Base-by-base conservation (phyloP, 2,797 vertebrate species). In the Garrulus glandarius region DNA sequence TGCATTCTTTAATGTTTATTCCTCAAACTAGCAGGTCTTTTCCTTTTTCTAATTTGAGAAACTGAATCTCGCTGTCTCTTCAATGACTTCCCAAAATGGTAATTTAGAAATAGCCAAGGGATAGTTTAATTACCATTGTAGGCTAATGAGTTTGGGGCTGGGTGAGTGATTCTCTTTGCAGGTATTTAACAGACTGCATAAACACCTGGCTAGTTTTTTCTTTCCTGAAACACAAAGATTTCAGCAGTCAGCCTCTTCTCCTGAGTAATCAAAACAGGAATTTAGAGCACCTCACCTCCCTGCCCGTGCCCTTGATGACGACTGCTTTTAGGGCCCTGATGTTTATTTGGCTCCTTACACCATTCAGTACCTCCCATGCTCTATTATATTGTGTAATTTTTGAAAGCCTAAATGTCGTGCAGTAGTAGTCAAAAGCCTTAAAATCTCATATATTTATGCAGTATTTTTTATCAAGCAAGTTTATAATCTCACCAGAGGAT, bases 401-500 rank as follows among this genome's bases (percentile, higher is more conserved):
- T 86, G 59, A 59, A 89, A 79, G 24, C 30, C 67, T 88, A 69
- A 67, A 60, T 76, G 50, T 65, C 1, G 0, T 50, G 41, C 60
- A 76, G 36, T 49, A 71, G 50, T 57, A 84, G 59, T 92, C 37
- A 79, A 92, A 95, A 93, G 9, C 26, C 37, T 84, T 86, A 91
- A 87, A 88, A 88, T 32, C 79, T 91, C 32, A 65, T 81, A 78
- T 56, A 64, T 94, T 92, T 93, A 95, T 69, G 52, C 29, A 69
- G 85, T 46, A 49, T 86, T 91, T 93, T 97, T 95, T 94, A 95
- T 96, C 92, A 88, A 76, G 24, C 4, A 39, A 95, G 63, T 88
- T 88, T 87, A 91, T 92, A 90, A 95, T 95, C 87, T 92, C 91
- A 89, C 76, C 44, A 93, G 91, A 96, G 94, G 71, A 79, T 70